Evolutionary conservation across 2,113 vertebrate species (phyloP).

Genomic region (Nothocercus julius): DNA sequence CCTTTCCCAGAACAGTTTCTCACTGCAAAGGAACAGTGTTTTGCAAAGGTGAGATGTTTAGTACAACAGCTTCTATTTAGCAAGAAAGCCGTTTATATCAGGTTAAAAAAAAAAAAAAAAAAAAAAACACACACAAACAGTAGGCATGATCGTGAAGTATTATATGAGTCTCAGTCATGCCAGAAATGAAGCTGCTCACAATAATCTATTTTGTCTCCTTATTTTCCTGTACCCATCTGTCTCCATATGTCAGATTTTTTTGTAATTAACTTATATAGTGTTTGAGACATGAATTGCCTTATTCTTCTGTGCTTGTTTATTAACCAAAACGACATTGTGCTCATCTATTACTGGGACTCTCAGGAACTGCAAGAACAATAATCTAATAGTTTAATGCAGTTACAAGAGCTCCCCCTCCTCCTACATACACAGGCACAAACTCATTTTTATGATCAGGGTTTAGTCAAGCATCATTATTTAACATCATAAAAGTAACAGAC

Average conservation of each 20-base stretch:
- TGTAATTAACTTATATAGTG: background rate
- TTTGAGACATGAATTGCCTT: background rate
- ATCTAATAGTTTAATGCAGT: background rate
- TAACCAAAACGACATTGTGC: background rate
- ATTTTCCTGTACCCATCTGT: background rate
- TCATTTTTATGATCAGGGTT: background rate
- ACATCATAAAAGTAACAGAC: background rate
- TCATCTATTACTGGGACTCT: background rate
- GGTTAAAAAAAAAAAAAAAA: background rate
- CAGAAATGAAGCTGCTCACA: slow-evolving; percentile 16
- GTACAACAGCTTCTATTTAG: background rate
- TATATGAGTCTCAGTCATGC: background rate
- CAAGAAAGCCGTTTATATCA: background rate
- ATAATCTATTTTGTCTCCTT: background rate
- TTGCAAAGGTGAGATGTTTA: background rate
- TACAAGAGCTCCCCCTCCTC: background rate
- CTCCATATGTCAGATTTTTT: background rate
- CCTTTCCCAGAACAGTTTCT: background rate
- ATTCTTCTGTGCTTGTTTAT: background rate
- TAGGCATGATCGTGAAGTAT: background rate
- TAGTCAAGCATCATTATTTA: background rate
- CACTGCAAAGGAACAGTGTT: background rate
- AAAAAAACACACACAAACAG: background rate
- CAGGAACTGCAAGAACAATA: background rate
- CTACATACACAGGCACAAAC: background rate